Percentiles rank a stretch among this genome's conserved stretches.
phyloP scores from a whole-genome alignment of 2,797 vertebrate species.

The Gallinago nigripennis region DNA sequence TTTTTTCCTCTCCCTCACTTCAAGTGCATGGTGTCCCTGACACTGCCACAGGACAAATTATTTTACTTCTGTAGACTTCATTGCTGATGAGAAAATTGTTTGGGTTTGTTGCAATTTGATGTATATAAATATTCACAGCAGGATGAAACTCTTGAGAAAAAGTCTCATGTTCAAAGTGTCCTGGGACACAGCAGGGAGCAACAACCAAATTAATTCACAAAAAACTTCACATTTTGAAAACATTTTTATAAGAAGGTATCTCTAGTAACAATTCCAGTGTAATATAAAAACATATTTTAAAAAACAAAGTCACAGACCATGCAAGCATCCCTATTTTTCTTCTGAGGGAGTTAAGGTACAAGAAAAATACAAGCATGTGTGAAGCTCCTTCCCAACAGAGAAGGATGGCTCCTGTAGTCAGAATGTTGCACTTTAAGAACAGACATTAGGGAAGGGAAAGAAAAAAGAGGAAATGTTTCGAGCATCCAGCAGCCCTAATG shows the following conservation, averaged over 20 bases:
- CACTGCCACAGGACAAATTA: conserved; percentile 8
- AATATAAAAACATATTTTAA: not conserved
- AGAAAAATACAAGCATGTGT: not conserved
- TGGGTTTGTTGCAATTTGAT: conserved; percentile 13
- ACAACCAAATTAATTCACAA: conserved; percentile 13
- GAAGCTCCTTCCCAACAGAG: not conserved
- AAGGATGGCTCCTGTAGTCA: not conserved
- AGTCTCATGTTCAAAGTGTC: not conserved
- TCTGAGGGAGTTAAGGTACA: not conserved
- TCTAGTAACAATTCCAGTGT: not conserved
- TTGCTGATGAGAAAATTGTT: conserved; percentile 31
- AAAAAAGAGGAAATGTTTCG: not conserved
- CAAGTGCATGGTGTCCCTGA: not conserved
- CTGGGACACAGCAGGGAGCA: not conserved
- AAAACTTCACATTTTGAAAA: not conserved
- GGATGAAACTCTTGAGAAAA: not conserved
- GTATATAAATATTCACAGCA: conserved; percentile 39
- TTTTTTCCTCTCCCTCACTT: not conserved
- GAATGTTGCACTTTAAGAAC: not conserved
- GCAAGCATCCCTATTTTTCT: not conserved
- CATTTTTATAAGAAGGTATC: not conserved
- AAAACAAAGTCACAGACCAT: not conserved
- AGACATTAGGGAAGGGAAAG: not conserved
- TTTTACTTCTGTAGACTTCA: conserved; percentile 8
- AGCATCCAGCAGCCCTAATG: not conserved